phyloP scores from a whole-genome alignment of 2,888 invertebrate species.

The Eudasyphora cyanicolor region DNA sequence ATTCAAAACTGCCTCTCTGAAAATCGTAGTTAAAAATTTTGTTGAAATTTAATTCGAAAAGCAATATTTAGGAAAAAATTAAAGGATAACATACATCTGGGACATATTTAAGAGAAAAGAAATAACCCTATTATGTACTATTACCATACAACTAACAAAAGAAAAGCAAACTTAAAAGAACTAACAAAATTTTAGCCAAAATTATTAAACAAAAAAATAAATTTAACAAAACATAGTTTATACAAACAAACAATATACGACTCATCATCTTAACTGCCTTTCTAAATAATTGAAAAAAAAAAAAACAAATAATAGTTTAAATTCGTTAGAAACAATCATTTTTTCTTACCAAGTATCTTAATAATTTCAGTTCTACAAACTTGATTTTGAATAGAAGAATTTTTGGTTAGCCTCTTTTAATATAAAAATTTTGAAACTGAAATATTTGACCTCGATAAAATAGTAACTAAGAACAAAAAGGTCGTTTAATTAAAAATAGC shows the following conservation, averaged over 20 bases:
- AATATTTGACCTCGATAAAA: no score
- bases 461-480: no score
- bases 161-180: conserved; percentile 7
- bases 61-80: conserved; percentile 46
- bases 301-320: conserved; percentile 10
- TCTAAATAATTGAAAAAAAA: conserved; percentile 23
- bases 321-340: background rate
- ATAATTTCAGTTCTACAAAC: background rate
- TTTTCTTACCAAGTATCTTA: background rate
- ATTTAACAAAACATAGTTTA: conserved; percentile 9
- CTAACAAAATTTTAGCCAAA: conserved; percentile 45
- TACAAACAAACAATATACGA: conserved; percentile 11
- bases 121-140: no score
- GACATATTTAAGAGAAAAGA: conserved; percentile 3
- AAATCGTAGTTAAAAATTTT: conserved; percentile 1
- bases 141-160: no score
- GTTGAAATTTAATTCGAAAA: conserved; percentile 37
- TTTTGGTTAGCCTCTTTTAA: no score
- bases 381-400: background rate
- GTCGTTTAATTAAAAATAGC: no score
- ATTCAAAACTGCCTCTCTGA: conserved; percentile 26
- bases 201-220: conserved; percentile 20
- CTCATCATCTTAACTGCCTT: conserved; percentile 23
- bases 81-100: conserved; percentile 6
- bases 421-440: no score